Evolutionary conservation across 64 coral and sea anemone genomes (phyloP).

Genomic region (Orbicella faveolata): DNA sequence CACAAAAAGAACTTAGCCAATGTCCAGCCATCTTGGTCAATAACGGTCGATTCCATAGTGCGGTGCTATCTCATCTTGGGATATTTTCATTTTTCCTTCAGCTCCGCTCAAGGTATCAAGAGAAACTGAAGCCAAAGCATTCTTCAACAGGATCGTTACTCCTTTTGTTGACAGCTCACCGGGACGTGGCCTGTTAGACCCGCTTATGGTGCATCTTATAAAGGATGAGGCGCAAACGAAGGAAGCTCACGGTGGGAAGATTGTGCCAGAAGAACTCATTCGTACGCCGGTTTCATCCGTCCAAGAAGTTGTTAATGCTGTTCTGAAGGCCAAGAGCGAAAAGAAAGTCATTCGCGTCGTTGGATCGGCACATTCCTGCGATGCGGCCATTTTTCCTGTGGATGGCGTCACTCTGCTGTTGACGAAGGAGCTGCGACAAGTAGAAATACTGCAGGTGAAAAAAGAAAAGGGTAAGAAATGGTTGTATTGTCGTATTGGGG

Average conservation of each 20-base stretch:
- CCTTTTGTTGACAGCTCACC: background rate
- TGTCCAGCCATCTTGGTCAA: too few relatives aligned
- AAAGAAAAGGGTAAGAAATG: constrained; percentile 34
- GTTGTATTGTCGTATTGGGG: constrained; percentile 62
- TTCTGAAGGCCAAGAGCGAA: constrained; percentile 20
- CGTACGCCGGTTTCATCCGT: constrained; percentile 5
- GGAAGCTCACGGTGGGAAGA: background rate
- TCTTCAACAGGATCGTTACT: constrained; percentile 12
- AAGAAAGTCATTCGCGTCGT: constrained; percentile 42
- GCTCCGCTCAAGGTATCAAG: background rate
- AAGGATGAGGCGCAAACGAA: background rate
- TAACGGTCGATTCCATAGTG: too few relatives aligned
- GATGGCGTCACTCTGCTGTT: constrained; percentile 40
- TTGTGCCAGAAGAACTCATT: background rate
- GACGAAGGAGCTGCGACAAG: constrained; percentile 48
- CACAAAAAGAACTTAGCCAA: too few relatives aligned
- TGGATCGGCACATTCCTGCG: constrained; percentile 48
- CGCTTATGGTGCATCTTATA: constrained; percentile 3
- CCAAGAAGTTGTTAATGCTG: constrained; percentile 29
- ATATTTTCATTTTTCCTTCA: background rate
- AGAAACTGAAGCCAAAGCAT: constrained; percentile 15
- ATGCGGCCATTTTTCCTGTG: constrained; percentile 30
- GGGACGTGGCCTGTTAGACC: background rate
- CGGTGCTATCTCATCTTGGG: too few relatives aligned
- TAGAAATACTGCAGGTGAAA: constrained; percentile 31